Conservation (phyloP, 2,113 vertebrate genomes). For the Smithornis capensis region DNA sequence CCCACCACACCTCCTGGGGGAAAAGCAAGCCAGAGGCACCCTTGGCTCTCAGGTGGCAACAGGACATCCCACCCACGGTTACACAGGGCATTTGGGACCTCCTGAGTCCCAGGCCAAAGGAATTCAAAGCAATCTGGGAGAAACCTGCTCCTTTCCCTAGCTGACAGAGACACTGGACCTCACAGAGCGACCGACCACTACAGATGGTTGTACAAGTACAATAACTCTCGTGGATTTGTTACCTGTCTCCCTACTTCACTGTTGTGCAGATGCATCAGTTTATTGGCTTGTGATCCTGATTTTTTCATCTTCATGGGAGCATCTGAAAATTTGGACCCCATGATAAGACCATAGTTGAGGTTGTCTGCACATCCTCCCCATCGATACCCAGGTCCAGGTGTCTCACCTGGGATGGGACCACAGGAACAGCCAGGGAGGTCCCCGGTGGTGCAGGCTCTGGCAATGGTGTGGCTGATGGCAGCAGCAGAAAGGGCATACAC, state of each 20-base stretch:
- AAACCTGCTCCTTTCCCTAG: background rate
- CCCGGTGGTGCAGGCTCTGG: slow-evolving; percentile 92
- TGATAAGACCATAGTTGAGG: slow-evolving; percentile 93
- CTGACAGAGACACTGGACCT: slow-evolving; percentile 21
- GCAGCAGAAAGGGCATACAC: slow-evolving; percentile 95
- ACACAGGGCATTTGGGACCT: background rate
- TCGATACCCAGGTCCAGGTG: slow-evolving; percentile 93
- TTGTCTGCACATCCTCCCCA: slow-evolving; percentile 99
- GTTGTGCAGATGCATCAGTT: slow-evolving; percentile 99
- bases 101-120: slow-evolving; percentile 13
- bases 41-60: background rate
- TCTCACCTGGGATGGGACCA: slow-evolving; percentile 90
- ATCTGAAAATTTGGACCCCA: slow-evolving; percentile 98
- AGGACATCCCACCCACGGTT: background rate
- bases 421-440: slow-evolving; percentile 94
- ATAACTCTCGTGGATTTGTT: slow-evolving; percentile 69
- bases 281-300: slow-evolving; percentile 93
- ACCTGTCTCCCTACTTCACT: slow-evolving; percentile 99
- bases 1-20: background rate
- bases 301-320: slow-evolving; percentile 99
- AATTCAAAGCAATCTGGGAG: background rate
- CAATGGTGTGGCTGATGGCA: slow-evolving; percentile 95
- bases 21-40: background rate
- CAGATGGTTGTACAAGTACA: slow-evolving; percentile 62
- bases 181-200: slow-evolving; percentile 5